Evolutionary conservation across 2,797 vertebrate genomes (phyloP), one percentile per base, ranked within the genome.

Genomic region (Corythornis leucogaster): DNA sequence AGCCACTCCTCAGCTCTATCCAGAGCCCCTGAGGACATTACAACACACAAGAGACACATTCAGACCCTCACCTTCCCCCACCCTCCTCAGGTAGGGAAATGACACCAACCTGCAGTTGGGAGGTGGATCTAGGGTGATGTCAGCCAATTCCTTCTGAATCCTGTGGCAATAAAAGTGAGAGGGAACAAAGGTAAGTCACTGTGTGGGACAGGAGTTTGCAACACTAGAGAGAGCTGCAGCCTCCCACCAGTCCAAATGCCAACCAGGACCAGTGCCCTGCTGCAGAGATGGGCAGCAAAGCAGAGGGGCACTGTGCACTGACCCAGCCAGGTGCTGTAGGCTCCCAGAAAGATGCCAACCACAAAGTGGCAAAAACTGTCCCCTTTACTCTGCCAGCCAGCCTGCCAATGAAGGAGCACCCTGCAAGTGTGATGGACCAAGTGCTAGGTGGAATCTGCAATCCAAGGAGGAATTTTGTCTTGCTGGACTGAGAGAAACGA

Each of bases 61-160:
- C 48, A 85, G 48, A 42, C 82, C 77, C 71, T 74, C 55, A 25
- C 46, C 30, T 85, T 75, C 66, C 70, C 92, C 74, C 61, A 62
- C 67, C 55, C 82, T 80, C 50, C 77, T 51, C 50, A 31, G 17
- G 53, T 48, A 94, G 87, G 46, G 73, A 89, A 92, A 61, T 1
- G 1, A 64, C 40, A 95, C 97, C 88, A 91, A 99, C 99, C 99
- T 99, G 98, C 99, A 99, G 98, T 99, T 99, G 33, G 99, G 99
- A 42, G 99, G 99, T 91, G 99, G 99, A 97, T 99, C 99, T 98
- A 99, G 96, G 73, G 99, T 99, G 94, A 99, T 99, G 89, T 99
- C 99, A 43, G 99, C 99, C 98, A 99, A 97, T 92, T 99, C 99
- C 98, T 99, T 99, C 97, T 99, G 99, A 98, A 99, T 99, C 98